Percentiles rank a stretch among this genome's conserved stretches.
Conservation (phyloP, 2,113 vertebrate genomes). For the Zosterops japonicus region DNA sequence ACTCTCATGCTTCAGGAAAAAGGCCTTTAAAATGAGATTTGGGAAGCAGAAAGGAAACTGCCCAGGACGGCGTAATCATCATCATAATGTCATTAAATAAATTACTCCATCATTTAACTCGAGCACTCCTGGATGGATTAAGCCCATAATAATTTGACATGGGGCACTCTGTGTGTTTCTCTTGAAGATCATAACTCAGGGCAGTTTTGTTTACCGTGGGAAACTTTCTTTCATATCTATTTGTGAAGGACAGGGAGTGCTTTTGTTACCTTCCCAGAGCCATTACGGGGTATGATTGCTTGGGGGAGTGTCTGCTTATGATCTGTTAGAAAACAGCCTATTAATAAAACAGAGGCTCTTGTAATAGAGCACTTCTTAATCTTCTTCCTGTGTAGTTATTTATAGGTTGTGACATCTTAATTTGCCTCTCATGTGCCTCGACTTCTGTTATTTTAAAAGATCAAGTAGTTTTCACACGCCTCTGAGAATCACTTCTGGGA, state of each 20-base stretch:
- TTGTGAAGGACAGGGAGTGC: constrained; percentile 32
- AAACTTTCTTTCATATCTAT: neutral
- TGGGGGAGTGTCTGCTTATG: constrained; percentile 48
- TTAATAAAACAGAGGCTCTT: constrained; percentile 55
- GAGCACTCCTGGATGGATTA: neutral
- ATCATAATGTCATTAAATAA: neutral
- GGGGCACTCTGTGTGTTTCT: neutral
- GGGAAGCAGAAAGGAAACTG: neutral
- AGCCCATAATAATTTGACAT: neutral
- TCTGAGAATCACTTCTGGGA: constrained; percentile 16
- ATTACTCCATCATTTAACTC: neutral
- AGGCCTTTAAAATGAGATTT: neutral
- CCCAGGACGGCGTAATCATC: rapidly evolving
- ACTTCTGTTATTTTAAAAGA: constrained; percentile 46
- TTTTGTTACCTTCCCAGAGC: constrained; percentile 46
- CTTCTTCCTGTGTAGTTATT: constrained; percentile 56
- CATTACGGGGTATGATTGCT: neutral
- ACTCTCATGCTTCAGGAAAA: neutral
- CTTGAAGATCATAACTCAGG: neutral
- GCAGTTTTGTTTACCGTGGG: neutral
- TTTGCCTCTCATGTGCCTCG: constrained; percentile 36
- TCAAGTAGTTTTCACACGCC: constrained; percentile 31
- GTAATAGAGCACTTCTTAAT: constrained; percentile 44
- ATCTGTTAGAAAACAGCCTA: constrained; percentile 64
- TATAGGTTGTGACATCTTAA: constrained; percentile 55